Evolutionary conservation across 2,113 vertebrate species (phyloP).

Genomic region (Rhea pennata): DNA sequence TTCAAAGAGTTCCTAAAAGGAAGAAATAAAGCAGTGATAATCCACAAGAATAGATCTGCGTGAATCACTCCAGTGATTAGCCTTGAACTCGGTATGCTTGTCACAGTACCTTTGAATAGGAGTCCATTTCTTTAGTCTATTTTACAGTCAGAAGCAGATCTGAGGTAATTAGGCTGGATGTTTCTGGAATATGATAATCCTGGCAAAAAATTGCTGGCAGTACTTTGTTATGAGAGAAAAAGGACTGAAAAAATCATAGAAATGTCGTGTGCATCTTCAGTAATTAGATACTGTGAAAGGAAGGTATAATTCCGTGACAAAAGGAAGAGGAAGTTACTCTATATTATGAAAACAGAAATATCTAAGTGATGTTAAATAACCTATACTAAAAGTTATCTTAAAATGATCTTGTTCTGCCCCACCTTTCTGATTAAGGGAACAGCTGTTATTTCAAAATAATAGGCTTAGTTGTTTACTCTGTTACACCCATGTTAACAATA

Average conservation of each 20-base stretch:
- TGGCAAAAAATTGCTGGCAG: neutral
- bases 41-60: neutral
- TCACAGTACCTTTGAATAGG: neutral
- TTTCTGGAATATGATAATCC: neutral
- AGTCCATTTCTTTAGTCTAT: neutral
- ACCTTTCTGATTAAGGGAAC: slow-evolving; percentile 29
- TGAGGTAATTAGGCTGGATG: neutral
- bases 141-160: neutral
- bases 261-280: neutral
- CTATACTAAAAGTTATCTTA: neutral
- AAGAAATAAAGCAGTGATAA: neutral
- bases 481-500: slow-evolving; percentile 21
- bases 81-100: neutral
- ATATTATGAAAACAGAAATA: neutral
- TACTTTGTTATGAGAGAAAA: neutral
- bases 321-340: neutral
- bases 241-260: neutral
- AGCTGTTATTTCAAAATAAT: slow-evolving; percentile 45
- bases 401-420: neutral
- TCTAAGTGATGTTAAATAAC: neutral
- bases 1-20: neutral
- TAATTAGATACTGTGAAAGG: neutral
- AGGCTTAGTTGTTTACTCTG: slow-evolving; percentile 43
- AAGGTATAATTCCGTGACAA: neutral
- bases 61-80: neutral